Evolutionary conservation across 1,140 invertebrate species (phyloP).

Genomic region (Copidosoma floridanum): DNA sequence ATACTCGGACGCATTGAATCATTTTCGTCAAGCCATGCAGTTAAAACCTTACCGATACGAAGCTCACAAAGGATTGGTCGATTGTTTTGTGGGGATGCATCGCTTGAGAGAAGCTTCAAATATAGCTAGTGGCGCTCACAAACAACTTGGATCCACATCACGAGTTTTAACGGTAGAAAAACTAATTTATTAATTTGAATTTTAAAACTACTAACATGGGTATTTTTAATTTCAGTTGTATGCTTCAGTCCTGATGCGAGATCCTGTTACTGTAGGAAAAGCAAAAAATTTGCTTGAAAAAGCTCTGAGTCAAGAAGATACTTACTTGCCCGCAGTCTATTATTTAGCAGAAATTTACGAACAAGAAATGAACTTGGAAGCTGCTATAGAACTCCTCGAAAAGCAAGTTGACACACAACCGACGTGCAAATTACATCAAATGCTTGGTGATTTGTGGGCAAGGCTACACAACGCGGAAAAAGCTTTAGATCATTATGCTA

Average conservation of each 20-base stretch:
- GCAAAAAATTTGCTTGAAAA: conserved; percentile 70
- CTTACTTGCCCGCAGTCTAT: conserved; percentile 68
- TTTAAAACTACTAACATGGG: conserved; percentile 2
- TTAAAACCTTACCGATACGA: conserved; percentile 62
- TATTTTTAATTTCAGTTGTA: conserved; percentile 61
- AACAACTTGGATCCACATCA: conserved; percentile 68
- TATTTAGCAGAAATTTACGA: conserved; percentile 64
- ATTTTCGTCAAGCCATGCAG: conserved; percentile 73
- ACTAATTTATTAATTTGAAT: background rate
- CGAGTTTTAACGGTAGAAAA: conserved; percentile 60
- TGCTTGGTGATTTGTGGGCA: conserved; percentile 66
- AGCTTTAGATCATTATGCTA: conserved; percentile 70
- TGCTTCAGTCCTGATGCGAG: conserved; percentile 69
- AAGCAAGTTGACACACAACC: conserved; percentile 64
- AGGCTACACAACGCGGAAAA: conserved; percentile 65
- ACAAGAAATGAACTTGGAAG: conserved; percentile 63
- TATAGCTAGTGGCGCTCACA: conserved; percentile 68
- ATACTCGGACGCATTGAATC: conserved; percentile 66
- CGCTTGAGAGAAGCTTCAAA: conserved; percentile 68
- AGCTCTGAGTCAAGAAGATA: conserved; percentile 66
- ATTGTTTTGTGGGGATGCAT: conserved; percentile 68
- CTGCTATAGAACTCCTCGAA: conserved; percentile 61
- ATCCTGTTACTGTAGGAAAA: conserved; percentile 63
- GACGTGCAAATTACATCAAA: conserved; percentile 67
- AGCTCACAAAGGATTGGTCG: conserved; percentile 70